Evolutionary conservation across 2,888 invertebrate species (phyloP).

Genomic region (Gasteruption jaculator): DNA sequence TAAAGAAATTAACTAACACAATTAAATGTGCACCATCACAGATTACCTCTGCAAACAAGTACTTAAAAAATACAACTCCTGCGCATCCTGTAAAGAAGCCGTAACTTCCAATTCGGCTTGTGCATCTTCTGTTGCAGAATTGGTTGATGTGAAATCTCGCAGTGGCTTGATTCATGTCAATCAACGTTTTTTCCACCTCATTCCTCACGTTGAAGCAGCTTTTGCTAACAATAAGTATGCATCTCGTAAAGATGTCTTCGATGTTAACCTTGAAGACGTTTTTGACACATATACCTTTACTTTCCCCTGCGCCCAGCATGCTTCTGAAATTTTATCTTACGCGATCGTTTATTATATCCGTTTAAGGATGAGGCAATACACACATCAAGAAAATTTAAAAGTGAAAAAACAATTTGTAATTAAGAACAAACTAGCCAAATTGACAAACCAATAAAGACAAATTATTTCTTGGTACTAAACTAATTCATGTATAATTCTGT

Average conservation of each 20-base stretch:
- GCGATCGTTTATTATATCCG: slow-evolving; percentile 13
- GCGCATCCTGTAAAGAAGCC: slow-evolving; percentile 5
- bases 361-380: slow-evolving; percentile 12
- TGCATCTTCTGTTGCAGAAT: slow-evolving; percentile 9
- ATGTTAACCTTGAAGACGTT: background rate
- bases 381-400: slow-evolving; percentile 14
- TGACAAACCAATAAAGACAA: slow-evolving; percentile 9
- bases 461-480: background rate
- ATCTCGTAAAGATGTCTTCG: background rate
- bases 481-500: too few relatives aligned
- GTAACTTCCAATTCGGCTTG: slow-evolving; percentile 2
- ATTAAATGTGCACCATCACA: too few relatives aligned
- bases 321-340: slow-evolving; percentile 11
- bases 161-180: slow-evolving; percentile 10
- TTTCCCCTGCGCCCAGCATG: slow-evolving; percentile 9
- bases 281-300: slow-evolving; percentile 1
- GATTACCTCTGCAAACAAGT: slow-evolving; percentile 12
- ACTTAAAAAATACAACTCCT: background rate
- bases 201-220: slow-evolving; percentile 6
- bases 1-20: too few relatives aligned
- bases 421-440: slow-evolving; percentile 12
- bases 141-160: slow-evolving; percentile 10
- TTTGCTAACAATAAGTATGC: background rate
- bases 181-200: slow-evolving; percentile 10
- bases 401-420: slow-evolving; percentile 4